Conservation (phyloP, 1,140 invertebrate genomes). For the Hermatobates lingyangjiaoensis region DNA sequence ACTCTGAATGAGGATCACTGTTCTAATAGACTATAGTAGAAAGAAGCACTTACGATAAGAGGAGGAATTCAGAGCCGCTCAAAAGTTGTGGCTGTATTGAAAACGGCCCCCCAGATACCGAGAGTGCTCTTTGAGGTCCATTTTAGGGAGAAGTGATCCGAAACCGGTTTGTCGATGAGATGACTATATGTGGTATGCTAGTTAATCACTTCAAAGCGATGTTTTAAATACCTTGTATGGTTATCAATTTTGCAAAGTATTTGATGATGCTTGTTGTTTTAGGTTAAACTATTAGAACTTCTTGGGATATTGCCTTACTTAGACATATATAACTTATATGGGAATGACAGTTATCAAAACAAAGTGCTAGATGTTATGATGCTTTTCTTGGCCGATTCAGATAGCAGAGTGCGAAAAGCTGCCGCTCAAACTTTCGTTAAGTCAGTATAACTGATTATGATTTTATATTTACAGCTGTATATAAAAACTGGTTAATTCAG, state of each 20-base stretch:
- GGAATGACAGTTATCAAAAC: constrained; percentile 32
- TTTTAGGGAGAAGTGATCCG: too few species aligned
- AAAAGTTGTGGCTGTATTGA: too few species aligned
- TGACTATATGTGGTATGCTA: too few species aligned
- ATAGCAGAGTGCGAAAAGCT: constrained; percentile 53
- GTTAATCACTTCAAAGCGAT: too few species aligned
- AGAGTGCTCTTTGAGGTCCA: too few species aligned
- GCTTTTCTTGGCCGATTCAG: constrained; percentile 51
- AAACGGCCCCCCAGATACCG: too few species aligned
- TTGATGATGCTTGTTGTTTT: constrained; percentile 10
- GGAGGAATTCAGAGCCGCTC: too few species aligned
- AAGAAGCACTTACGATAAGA: too few species aligned
- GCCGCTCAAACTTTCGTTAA: constrained; percentile 43
- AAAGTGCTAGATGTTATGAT: constrained; percentile 39
- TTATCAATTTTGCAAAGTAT: neutral
- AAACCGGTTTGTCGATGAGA: too few species aligned
- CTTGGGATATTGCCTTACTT: constrained; percentile 36
- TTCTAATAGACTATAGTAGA: too few species aligned
- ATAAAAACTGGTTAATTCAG: too few species aligned
- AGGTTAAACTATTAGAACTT: constrained; percentile 38
- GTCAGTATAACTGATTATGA: constrained; percentile 27
- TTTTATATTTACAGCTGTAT: neutral
- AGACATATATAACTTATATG: constrained; percentile 28
- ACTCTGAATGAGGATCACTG: too few species aligned
- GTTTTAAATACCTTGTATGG: neutral